Evolutionary conservation across 2,888 invertebrate genomes (phyloP), one percentile per base, ranked within the genome.

Genomic region (Cetonia aurata): DNA sequence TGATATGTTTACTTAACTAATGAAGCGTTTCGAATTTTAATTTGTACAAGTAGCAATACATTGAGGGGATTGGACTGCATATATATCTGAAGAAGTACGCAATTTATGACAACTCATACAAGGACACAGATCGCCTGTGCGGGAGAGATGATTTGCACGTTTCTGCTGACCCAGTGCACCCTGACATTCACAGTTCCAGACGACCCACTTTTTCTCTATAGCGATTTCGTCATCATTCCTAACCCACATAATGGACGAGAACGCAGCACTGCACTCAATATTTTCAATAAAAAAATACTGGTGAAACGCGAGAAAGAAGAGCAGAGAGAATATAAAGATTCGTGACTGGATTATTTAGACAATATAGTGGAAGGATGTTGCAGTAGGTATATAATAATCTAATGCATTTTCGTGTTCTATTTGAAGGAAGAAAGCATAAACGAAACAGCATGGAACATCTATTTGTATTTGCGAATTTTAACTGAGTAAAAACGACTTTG

Each of bases 151-250:
- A 46, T 60, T 67, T 52, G 67, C 67, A 67, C 55, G 17, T 48
- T 52, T 46, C 55, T 66, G 62, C 50, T 72, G 74, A 74, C 74
- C 72, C 53, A 74, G 66, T 74, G 69, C 74, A 74, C 74, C 71
- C 52, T 74, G 72, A 74, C 74, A 70, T 74, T 72, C 71, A 67
- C 50, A 50, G 60, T 41, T 17, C 50, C 50, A 48, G 67, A 41
- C 55, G 59, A 13, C 52, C 15, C 41, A 13, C 25, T 9, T 62
- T 46, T 48, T 62, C 33, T 33, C 25, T 4, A 15, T 42, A 42
- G 31, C 33, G 31, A 48, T 31, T 62, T 48, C 48, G 60, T 48
- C 37, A 56, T 31, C 60, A 53, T 70, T 70, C 55, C 59, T 52
- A 48, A 57, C 56, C 52, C 60, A 69, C 67, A 73, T 71, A 67